Evolutionary conservation across 2,113 vertebrate species (phyloP), one percentile per base, ranked within the genome.

Genomic region (Australoheros scitulus): DNA sequence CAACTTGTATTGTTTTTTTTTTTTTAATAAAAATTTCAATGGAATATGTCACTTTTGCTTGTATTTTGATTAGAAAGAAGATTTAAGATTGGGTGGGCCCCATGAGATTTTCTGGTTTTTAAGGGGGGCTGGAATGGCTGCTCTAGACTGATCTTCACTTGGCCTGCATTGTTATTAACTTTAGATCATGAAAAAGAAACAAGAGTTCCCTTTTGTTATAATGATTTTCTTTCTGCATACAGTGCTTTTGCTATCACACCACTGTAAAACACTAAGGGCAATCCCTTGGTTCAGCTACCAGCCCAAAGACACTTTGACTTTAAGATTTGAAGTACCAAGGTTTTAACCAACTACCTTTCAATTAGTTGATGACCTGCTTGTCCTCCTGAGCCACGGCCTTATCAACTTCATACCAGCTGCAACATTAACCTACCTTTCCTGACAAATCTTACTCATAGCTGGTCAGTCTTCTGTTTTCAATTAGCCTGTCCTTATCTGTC

Each of bases 381-480:
- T 70, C 43, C 43, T 29, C 24, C 43, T 70, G 65, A 20, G 10
- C 52, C 24, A 47, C 68, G 32, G 17, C 18, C 47, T 52, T n/a
- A 52, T 32, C 43, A 3, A 1, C 32, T 32, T 72, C 29, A 38
- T 47, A 57, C 57, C 52, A 60, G 41, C 24, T 32, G 7, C 22
- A 52, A 6, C 4, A 24, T 68, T 47, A 61, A 41, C 18, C 77
- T 59, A 63, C 80, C 24, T 41, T 83, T 57, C 59, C 55, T 81
- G 26, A 36, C 4, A 36, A 60, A 43, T 60, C 76, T 57, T 22
- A 15, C 26, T 70, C 64, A 1, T 24, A 80, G 59, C 52, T 3
- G 24, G 61, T 55, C 79, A 74, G 76, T 58, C 43, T 50, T 47
- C 32, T 11, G n/a, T 72, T 17, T 36, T 63, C 85, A 61, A 59